phyloP scores from a whole-genome alignment of 2,113 vertebrate genomes.

The Glaucidium brasilianum region DNA sequence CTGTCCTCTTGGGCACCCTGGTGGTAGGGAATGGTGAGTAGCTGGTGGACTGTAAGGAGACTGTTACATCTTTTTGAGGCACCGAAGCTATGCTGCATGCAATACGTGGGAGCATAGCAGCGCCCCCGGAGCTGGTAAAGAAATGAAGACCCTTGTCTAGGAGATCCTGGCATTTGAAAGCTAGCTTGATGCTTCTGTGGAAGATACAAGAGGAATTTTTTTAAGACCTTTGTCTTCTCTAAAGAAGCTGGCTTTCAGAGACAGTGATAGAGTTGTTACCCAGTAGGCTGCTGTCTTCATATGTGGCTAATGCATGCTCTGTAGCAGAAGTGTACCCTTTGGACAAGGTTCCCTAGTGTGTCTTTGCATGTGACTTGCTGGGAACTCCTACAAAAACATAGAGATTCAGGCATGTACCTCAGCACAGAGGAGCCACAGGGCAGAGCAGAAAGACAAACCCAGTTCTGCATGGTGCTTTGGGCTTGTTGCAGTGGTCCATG shows the following conservation, averaged over 20 bases:
- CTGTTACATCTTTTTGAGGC: background rate
- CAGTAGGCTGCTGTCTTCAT: background rate
- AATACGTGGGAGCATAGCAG: background rate
- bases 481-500: background rate
- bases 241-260: background rate
- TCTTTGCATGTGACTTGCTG: background rate
- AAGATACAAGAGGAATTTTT: background rate
- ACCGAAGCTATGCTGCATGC: accelerated
- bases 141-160: background rate
- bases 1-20: background rate
- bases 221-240: background rate
- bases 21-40: background rate
- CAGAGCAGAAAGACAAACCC: background rate
- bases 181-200: background rate
- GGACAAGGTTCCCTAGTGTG: background rate
- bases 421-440: background rate
- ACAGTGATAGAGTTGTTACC: background rate
- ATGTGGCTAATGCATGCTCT: background rate
- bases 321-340: background rate
- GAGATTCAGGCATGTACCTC: background rate
- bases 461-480: background rate
- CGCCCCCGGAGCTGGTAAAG: background rate
- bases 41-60: background rate
- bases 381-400: background rate
- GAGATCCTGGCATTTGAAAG: background rate